Conservation (phyloP, 2,888 invertebrate species). For the Xanthia icteritia region DNA sequence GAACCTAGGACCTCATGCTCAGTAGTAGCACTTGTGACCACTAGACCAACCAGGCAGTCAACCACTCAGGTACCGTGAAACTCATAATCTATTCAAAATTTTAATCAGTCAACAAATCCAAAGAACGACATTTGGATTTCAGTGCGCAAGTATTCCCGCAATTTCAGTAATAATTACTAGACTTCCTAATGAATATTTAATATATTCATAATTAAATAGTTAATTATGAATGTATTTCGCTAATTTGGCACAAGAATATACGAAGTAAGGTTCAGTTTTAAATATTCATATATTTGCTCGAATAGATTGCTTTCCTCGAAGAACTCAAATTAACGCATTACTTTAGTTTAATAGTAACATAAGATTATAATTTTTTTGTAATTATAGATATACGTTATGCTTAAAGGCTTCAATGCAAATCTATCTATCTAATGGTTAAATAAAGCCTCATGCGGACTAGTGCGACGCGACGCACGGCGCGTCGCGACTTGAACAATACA, state of each 20-base stretch:
- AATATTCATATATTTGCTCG: conserved; percentile 34
- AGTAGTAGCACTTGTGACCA: no score
- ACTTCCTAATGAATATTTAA: conserved; percentile 6
- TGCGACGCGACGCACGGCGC: no score
- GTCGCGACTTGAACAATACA: no score
- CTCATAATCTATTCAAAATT: conserved; percentile 16
- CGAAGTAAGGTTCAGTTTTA: conserved; percentile 6
- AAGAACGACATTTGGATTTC: no score
- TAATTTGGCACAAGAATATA: conserved; percentile 4
- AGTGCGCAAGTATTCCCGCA: neutral
- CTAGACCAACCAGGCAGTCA: no score
- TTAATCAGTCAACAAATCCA: conserved; percentile 12
- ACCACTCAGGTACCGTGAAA: neutral
- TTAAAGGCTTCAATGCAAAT: no score
- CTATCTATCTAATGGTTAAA: no score
- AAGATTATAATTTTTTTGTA: no score
- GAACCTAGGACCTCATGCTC: no score
- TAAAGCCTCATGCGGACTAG: no score
- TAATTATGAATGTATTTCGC: conserved; percentile 13
- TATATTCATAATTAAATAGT: neutral
- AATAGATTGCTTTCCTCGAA: neutral
- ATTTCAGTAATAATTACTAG: conserved; percentile 13
- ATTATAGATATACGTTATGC: no score
- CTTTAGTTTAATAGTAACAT: neutral
- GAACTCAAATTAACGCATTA: neutral